Percentiles rank a stretch among this genome's conserved stretches.
phyloP scores from a whole-genome alignment of 2,113 vertebrate genomes.

The Cyprinodon brontotheroides region DNA sequence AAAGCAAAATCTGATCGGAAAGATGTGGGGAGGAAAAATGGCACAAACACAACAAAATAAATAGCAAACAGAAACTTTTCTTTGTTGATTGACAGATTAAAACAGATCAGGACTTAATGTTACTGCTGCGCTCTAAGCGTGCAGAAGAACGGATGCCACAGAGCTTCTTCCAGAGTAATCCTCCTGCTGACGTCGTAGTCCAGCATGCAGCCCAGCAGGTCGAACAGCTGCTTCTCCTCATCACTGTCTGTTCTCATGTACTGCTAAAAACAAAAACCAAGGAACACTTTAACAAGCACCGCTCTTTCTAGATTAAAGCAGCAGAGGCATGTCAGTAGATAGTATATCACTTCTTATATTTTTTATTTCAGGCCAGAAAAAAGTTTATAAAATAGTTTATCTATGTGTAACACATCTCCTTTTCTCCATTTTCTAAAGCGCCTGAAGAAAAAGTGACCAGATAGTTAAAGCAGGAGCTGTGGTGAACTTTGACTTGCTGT shows the following conservation, averaged over 20 bases:
- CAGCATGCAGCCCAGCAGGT: conserved; percentile 90
- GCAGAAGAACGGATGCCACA: conserved; percentile 91
- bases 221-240: conserved; percentile 88
- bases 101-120: conserved; percentile 27
- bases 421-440: no score
- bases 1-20: neutral
- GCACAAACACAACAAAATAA: neutral
- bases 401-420: no score
- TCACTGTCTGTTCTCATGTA: conserved; percentile 83
- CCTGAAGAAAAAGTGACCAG: no score
- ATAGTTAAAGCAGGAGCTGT: no score
- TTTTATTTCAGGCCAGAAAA: neutral
- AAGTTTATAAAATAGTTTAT: no score
- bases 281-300: neutral
- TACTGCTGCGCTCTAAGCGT: conserved; percentile 57
- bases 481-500: no score
- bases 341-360: no score
- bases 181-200: conserved; percentile 88
- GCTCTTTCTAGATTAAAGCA: neutral
- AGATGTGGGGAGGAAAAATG: neutral
- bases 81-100: conserved; percentile 5
- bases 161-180: conserved; percentile 90
- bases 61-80: neutral
- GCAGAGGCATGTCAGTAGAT: neutral
- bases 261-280: conserved; percentile 68